A percentile compares a stretch with the other conserved stretches of the same genome.
These are phyloP conservation scores for Gallinago paraguaiae DNA, from an alignment of 2,113 vertebrate genomes.

Conservation along the genomic window DNA sequence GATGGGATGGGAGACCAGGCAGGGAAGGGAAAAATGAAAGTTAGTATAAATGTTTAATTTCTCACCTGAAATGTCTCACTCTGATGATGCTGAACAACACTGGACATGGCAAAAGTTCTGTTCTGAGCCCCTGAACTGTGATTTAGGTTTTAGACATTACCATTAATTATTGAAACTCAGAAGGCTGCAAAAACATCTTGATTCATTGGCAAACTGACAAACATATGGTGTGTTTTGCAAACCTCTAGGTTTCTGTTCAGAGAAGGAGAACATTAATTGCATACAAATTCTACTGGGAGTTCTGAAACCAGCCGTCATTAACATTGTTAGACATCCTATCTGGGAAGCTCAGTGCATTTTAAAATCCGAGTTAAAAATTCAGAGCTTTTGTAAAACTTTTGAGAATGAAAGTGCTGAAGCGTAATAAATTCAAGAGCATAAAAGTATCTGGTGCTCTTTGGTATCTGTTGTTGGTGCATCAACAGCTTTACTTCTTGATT, in stretches of 20 bases:
- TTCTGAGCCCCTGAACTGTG: slow-evolving; percentile 73
- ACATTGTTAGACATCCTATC: slow-evolving; percentile 61
- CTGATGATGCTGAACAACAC: slow-evolving; percentile 48
- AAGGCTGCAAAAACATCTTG: slow-evolving; percentile 82
- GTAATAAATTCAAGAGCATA: not conserved
- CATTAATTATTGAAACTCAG: slow-evolving; percentile 84
- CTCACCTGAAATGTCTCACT: slow-evolving; percentile 56
- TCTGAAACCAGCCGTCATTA: slow-evolving; percentile 72
- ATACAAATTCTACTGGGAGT: slow-evolving; percentile 75
- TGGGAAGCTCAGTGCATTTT: slow-evolving; percentile 60
- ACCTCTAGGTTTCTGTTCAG: slow-evolving; percentile 77
- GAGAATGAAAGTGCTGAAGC: slow-evolving; percentile 27
- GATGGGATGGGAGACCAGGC: not conserved
- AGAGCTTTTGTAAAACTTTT: slow-evolving; percentile 43
- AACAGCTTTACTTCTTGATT: slow-evolving; percentile 44
- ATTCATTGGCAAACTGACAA: slow-evolving; percentile 86
- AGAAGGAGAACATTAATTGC: slow-evolving; percentile 79
- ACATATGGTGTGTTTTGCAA: slow-evolving; percentile 83
- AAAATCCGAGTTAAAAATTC: slow-evolving; percentile 60
- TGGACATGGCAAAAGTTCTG: slow-evolving; percentile 58
- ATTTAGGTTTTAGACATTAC: slow-evolving; percentile 81
- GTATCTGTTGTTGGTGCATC: not conserved
- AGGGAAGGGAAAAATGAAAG: not conserved
- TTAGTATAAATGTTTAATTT: slow-evolving; percentile 36
- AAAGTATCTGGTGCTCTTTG: not conserved